Base-by-base conservation (phyloP, 1,140 invertebrate species). In the Choristoneura fumiferana region DNA sequence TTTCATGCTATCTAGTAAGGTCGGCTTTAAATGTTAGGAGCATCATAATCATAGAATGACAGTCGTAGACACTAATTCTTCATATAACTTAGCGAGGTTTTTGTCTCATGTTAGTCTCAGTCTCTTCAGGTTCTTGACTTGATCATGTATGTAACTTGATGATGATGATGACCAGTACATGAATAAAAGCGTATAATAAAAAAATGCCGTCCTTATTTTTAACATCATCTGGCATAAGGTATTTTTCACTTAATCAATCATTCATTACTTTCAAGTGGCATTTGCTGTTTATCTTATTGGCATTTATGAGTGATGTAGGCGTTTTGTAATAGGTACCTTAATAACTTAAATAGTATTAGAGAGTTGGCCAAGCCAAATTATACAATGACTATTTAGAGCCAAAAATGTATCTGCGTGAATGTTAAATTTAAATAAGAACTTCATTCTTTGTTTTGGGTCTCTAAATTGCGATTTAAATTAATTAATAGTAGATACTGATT, bases 21-120 rank as follows among this genome's bases (percentile, higher is more conserved):
- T 69, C 68, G 59, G 83, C 83, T 86, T 86, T 86, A 71, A 71
- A 73, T 86, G 83, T 84, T 82, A 81, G 78, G 64, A 56, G 29
- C 52, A 49, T 63, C 39, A 53, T 12, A 22, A 39, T 29, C 22
- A 43, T 67, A 56, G 60, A 40, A 58, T 49, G 12, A 40, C 56
- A 52, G 37, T 43, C 38, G 59, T 74, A 74, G 69, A 9, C 13
- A 45, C 52, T 29, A n/a, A n/a, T n/a, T 68, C 60, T 65, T 60
- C 49, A 58, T 71, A 71, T 59, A 17, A 10, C 40, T 15, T 49
- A 49, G 43, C 22, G 10, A 12, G 18, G 43, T 29, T 49, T 49
- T 17, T 49, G 18, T 12, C 10, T 18, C 40, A 45, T 17, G 40
- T 45, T 45, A 29, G 22, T 29, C 22, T 29, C 22, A 29, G 22